phyloP scores from a whole-genome alignment of 2,888 invertebrate species.

The Chelonus formosanus region DNA sequence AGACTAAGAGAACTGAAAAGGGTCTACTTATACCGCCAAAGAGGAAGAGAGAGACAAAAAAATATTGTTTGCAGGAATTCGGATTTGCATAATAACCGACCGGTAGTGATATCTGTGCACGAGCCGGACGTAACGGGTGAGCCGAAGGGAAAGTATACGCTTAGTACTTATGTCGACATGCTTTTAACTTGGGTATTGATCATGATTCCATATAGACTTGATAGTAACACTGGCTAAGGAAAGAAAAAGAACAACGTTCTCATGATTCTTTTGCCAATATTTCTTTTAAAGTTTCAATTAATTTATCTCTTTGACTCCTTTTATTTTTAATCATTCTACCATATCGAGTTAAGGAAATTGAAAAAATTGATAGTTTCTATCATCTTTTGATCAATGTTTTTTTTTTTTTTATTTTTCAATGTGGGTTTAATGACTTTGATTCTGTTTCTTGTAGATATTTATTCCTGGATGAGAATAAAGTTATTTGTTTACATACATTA shows the following conservation, averaged over 20 bases:
- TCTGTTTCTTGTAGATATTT: too few relatives aligned
- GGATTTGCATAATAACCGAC: constrained; percentile 53
- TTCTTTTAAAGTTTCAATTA: neutral
- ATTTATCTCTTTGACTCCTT: neutral
- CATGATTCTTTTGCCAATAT: neutral
- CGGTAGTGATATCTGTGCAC: constrained; percentile 37
- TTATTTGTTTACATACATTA: too few relatives aligned
- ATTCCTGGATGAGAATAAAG: too few relatives aligned
- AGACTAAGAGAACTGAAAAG: constrained; percentile 27
- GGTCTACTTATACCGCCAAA: constrained; percentile 25
- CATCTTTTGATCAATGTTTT: too few relatives aligned
- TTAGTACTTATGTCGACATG: constrained; percentile 11
- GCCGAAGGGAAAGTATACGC: constrained; percentile 30
- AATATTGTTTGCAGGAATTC: constrained; percentile 51
- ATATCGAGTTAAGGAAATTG: too few relatives aligned
- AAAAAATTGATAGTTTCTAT: too few relatives aligned
- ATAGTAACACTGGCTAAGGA: neutral
- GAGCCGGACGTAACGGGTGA: constrained; percentile 35
- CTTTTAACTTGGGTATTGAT: constrained; percentile 17
- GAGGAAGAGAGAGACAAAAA: constrained; percentile 37
- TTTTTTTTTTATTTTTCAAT: too few relatives aligned
- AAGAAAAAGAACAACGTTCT: constrained; percentile 4
- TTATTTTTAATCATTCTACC: neutral
- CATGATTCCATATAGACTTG: constrained; percentile 10
- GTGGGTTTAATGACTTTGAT: too few relatives aligned